Base-by-base conservation (phyloP, 2,888 invertebrate genomes). In the Sussaba pulchella region DNA sequence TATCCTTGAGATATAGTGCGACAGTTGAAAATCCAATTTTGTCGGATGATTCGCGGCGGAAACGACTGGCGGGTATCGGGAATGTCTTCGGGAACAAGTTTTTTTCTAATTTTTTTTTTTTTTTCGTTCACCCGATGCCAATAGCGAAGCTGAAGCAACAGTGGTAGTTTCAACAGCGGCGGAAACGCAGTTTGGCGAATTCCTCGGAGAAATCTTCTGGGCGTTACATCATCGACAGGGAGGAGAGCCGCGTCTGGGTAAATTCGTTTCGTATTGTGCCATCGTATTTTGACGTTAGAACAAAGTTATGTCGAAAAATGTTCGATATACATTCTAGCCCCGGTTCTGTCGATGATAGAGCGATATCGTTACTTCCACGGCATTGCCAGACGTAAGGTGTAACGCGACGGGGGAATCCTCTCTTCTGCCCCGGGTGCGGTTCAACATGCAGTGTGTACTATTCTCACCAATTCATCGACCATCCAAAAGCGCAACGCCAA, bases 121-220 rank as follows among this genome's bases (percentile, higher is more conserved):
- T 43, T 4, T n/a, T 43, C 72, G 6, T 31, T 31, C 31, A 6
- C 6, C 45, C 24, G 14, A 24, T 66, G 26, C 36, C 17, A 45
- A n/a, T 8, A 50, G 41, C 12, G 26, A 47, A 17, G 64, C 52
- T 67, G 74, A 57, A 31, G 61, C 9, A 54, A 69, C 26, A 41
- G 54, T 26, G 21, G 63, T 54, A 47, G 76, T 67, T 54, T 57
- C 19, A 57, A 43, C 69, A 57, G 54, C 45, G 61, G 50, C 24
- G n/a, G 36, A 36, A 74, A 75, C 66, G 66, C 75, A 31, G 63
- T 76, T 63, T 63, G 66, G 43, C 66, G 83, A 90, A 91, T 89
- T 89, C 92, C 91, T 91, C 86, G 86, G 92, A 92, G 92, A 92
- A 92, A 92, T 92, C 91, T 92, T 90, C 89, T 80, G 80, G 84